Percentiles rank a stretch among this genome's conserved stretches.
Conservation (phyloP, 2,888 invertebrate species). For the Caenorhabditis sulstoni region DNA sequence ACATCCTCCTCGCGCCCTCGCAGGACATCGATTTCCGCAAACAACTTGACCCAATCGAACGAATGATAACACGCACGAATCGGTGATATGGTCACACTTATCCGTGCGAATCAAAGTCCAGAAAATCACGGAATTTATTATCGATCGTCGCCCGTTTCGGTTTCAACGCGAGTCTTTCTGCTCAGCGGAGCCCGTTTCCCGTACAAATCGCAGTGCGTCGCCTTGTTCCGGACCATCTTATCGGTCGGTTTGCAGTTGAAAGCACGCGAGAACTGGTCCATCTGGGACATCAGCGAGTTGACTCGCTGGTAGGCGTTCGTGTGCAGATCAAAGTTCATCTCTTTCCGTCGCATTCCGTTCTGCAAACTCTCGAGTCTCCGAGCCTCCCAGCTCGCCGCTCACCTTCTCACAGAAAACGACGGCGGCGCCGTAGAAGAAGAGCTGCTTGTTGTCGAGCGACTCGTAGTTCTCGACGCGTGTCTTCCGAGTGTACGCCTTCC, state of each 20-base stretch:
- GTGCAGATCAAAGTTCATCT: background rate
- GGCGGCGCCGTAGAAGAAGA: conserved; percentile 54
- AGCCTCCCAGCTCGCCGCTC: background rate
- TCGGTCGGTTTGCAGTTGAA: conserved; percentile 43
- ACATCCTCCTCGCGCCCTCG: too few species aligned
- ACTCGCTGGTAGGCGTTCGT: conserved; percentile 39
- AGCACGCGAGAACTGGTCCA: conserved; percentile 37
- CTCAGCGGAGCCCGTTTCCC: background rate
- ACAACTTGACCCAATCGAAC: too few species aligned
- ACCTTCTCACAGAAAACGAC: conserved; percentile 38
- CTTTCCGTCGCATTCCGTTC: conserved; percentile 7
- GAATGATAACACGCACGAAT: too few species aligned
- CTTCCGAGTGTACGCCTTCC: conserved; percentile 16
- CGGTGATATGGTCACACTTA: too few species aligned
- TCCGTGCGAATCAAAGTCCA: too few species aligned
- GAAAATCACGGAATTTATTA: too few species aligned
- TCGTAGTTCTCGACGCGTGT: conserved; percentile 18
- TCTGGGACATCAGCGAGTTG: conserved; percentile 50
- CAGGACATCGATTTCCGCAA: too few species aligned
- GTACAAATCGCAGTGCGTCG: conserved; percentile 34
- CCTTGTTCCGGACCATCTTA: conserved; percentile 37
- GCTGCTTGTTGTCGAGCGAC: conserved; percentile 24
- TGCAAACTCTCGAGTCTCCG: background rate
- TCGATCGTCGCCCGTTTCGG: too few species aligned
- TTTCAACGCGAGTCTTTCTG: too few species aligned